Conservation (phyloP, 2,113 vertebrate genomes). For the Tragulus kanchil region DNA sequence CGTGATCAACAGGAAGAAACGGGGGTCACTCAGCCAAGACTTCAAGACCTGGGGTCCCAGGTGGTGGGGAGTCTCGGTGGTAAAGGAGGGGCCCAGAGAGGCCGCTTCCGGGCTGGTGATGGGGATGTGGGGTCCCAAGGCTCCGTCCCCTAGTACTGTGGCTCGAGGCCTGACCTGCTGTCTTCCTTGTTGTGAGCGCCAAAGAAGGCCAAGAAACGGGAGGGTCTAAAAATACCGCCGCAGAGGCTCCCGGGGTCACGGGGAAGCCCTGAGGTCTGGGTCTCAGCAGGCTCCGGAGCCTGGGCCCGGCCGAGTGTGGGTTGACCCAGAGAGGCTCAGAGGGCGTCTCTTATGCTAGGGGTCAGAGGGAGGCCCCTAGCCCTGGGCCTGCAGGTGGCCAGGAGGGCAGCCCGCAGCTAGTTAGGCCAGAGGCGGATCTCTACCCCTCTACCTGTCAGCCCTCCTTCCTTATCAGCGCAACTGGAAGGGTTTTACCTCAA, state of each 20-base stretch:
- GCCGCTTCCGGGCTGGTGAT: fast-evolving
- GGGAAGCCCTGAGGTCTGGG: background rate
- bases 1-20: fast-evolving
- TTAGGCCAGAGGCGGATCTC: too few relatives aligned
- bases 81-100: background rate
- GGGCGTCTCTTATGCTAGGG: background rate
- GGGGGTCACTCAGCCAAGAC: background rate
- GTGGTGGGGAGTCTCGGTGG: background rate
- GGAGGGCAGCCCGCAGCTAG: background rate
- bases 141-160: fast-evolving
- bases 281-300: background rate
- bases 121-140: fast-evolving
- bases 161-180: background rate
- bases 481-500: too few relatives aligned
- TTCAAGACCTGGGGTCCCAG: background rate
- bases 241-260: fast-evolving
- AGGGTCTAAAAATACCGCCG: background rate
- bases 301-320: background rate
- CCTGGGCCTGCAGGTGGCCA: fast-evolving
- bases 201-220: background rate
- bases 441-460: background rate
- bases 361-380: background rate
- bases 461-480: background rate
- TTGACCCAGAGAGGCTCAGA: fast-evolving
- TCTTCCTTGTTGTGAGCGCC: background rate